A percentile compares a stretch with the other conserved stretches of the same genome.
phyloP scores from a whole-genome alignment of 2,113 vertebrate genomes.

The Mobula hypostoma region DNA sequence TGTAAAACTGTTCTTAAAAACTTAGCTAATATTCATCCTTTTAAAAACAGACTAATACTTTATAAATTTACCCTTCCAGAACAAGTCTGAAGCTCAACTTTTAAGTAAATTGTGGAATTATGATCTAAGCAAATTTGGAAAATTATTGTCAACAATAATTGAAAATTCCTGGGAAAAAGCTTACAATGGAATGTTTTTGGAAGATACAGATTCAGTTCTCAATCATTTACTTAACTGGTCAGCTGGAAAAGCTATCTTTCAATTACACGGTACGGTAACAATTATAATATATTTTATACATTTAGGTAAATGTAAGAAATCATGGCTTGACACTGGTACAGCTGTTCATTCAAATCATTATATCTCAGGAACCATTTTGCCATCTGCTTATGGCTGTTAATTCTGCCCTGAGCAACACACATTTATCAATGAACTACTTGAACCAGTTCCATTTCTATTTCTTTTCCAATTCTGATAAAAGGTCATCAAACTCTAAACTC shows the following conservation, averaged over 20 bases:
- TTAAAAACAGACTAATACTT: not conserved
- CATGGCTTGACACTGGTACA: not conserved
- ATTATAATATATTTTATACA: not conserved
- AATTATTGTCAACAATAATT: constrained; percentile 71
- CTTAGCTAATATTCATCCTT: not conserved
- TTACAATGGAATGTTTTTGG: not conserved
- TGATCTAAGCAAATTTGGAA: constrained; percentile 56
- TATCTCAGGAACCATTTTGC: not conserved
- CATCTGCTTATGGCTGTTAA: not conserved
- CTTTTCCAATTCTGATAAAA: too few species aligned
- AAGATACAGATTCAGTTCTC: constrained; percentile 54
- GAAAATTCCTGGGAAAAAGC: constrained; percentile 72
- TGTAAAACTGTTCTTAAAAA: not conserved
- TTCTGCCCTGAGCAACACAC: not conserved
- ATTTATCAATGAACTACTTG: not conserved
- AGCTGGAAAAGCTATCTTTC: constrained; percentile 66
- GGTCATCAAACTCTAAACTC: too few species aligned
- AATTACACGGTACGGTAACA: constrained; percentile 58
- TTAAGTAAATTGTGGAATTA: constrained; percentile 46
- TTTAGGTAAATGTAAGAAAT: not conserved
- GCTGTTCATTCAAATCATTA: not conserved
- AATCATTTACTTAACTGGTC: constrained; percentile 66
- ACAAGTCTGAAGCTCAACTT: constrained; percentile 53
- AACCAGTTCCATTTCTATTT: too few species aligned
- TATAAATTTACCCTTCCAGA: constrained; percentile 43